Base-by-base conservation (phyloP, 2,113 vertebrate species). In the Poeciliopsis retropinna region DNA sequence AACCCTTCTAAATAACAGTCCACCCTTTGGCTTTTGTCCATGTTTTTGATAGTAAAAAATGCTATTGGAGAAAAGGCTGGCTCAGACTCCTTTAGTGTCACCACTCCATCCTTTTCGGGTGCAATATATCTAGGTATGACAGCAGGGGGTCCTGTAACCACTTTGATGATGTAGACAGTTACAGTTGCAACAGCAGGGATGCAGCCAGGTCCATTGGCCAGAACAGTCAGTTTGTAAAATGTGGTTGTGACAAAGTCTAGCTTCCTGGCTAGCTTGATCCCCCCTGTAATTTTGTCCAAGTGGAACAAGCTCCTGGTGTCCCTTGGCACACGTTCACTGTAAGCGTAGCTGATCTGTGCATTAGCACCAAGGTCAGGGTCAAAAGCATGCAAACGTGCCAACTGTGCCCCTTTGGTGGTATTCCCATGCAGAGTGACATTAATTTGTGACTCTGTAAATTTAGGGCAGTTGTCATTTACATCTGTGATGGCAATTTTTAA, bases 401-500 rank as follows among this genome's bases (percentile, higher is more conserved):
- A 84, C 0, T 93, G 94, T 9, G 92, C 89, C 64, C 96, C 98
- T 78, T 95, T 94, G 34, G 94, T 97, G 67, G 95, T 92, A 85
- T 99, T 99, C 54, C 97, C 97, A 84, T 94, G 95, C 44, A 99
- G 81, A 3, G 96, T 98, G 75, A 97, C 28, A 0, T 97, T 98
- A 73, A 98, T 85, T 70, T 96, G 95, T 0, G 95, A 95, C 71
- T 97, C 93, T 0, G 75, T 86, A 86, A 99, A 99, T 65, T 95
- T 93, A 6, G 98, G 98, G 62, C 98, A 99, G 79, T 99, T 98
- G 91, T 99, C 98, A 44, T 99, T 99, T 72, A 99, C 92, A 73
- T 99, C 98, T 0, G 95, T 96, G 85, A 99, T 96, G 70, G 95
- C 86, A 68, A 99, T 95, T 84, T 95, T 97, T 39, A 99, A 95